A percentile compares a stretch with the other conserved stretches of the same genome.
Conservation (phyloP, 2,797 vertebrate species). For the Dipus sagitta region DNA sequence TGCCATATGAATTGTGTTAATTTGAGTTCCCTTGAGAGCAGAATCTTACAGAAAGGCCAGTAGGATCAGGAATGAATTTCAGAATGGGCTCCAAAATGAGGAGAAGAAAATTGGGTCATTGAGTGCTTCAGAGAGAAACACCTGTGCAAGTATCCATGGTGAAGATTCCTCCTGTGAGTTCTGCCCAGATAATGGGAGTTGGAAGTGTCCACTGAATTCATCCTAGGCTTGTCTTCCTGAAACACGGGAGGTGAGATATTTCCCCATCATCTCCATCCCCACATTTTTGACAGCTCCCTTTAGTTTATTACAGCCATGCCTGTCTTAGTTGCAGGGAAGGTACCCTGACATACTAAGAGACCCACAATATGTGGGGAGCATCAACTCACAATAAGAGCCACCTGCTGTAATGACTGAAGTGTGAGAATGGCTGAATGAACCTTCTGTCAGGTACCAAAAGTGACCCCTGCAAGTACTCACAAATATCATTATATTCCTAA, state of each 20-base stretch:
- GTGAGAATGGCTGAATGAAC: not conserved
- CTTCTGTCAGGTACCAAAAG: accelerated
- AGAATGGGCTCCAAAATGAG: not conserved
- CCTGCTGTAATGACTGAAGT: not conserved
- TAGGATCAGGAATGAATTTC: not conserved
- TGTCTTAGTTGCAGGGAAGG: not conserved
- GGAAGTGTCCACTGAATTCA: accelerated
- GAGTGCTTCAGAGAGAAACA: not conserved
- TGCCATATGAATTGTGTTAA: not conserved
- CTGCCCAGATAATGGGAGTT: accelerated
- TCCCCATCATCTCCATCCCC: not conserved
- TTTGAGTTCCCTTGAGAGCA: not conserved
- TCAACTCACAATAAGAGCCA: not conserved
- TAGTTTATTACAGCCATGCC: not conserved
- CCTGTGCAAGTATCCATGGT: accelerated
- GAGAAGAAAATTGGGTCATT: not conserved
- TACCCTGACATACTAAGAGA: not conserved
- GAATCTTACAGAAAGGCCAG: not conserved
- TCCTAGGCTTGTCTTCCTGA: not conserved
- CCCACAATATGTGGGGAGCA: not conserved
- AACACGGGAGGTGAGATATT: not conserved
- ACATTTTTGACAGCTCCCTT: not conserved
- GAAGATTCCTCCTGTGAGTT: not conserved
- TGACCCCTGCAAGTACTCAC: not conserved
- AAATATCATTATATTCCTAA: not conserved